Percentiles rank a stretch among this genome's conserved stretches.
Conservation (phyloP, 2,888 invertebrate genomes). For the Polymixis flavicincta region DNA sequence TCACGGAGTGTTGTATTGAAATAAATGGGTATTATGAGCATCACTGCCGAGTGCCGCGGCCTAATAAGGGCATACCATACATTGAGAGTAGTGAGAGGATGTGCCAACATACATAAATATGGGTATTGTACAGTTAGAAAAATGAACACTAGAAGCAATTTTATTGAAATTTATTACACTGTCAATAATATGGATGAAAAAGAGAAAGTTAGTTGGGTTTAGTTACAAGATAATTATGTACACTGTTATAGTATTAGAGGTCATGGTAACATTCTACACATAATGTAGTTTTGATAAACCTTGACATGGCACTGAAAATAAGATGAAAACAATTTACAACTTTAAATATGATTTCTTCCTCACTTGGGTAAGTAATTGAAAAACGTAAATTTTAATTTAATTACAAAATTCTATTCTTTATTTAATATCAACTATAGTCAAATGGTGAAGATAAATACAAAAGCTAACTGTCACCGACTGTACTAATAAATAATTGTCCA, state of each 20-base stretch:
- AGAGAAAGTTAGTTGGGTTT: no score
- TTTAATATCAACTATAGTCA: background rate
- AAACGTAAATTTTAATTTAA: background rate
- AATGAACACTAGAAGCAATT: background rate
- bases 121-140: background rate
- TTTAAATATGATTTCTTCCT: background rate
- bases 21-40: constrained; percentile 26
- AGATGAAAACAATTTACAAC: background rate
- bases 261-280: background rate
- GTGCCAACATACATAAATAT: background rate
- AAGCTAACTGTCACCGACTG: constrained; percentile 20
- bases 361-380: background rate
- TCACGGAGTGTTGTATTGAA: constrained; percentile 7
- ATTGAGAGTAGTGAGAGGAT: constrained; percentile 25
- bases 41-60: constrained; percentile 34
- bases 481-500: constrained; percentile 56
- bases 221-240: background rate
- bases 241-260: background rate
- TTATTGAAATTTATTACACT: background rate
- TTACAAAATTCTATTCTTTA: background rate
- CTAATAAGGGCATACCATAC: background rate
- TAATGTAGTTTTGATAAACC: background rate
- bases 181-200: background rate
- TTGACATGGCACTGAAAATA: background rate
- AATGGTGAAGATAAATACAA: background rate